phyloP scores from a whole-genome alignment of 2,888 invertebrate genomes.

The Villa cingulata region DNA sequence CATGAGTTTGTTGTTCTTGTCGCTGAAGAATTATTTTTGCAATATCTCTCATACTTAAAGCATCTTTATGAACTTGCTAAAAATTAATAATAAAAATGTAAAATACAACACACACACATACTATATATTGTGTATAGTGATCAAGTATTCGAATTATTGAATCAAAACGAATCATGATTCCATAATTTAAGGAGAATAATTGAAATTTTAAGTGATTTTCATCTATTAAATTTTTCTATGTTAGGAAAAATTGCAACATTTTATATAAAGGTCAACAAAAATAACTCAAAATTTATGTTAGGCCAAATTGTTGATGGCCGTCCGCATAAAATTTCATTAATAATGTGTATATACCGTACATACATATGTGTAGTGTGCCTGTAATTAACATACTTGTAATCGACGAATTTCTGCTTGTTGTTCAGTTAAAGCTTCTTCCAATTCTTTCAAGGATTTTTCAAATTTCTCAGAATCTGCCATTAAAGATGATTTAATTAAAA shows the following conservation, averaged over 20 bases:
- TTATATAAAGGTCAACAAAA: too few species aligned
- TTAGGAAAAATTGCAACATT: not conserved
- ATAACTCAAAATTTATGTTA: too few species aligned
- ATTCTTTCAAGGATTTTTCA: slow-evolving; percentile 53
- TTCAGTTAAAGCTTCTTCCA: slow-evolving; percentile 51
- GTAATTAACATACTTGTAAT: slow-evolving; percentile 43
- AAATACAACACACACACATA: too few species aligned
- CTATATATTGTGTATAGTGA: too few species aligned
- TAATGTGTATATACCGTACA: too few species aligned
- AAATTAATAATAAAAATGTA: too few species aligned
- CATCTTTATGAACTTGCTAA: slow-evolving; percentile 57
- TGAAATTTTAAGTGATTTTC: not conserved
- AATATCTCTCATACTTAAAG: slow-evolving; percentile 53
- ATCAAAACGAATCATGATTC: not conserved
- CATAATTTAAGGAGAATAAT: too few species aligned
- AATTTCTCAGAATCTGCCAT: slow-evolving; percentile 59
- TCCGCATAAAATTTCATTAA: too few species aligned
- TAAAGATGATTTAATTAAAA: slow-evolving; percentile 53
- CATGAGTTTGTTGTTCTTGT: slow-evolving; percentile 55
- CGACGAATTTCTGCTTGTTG: slow-evolving; percentile 63
- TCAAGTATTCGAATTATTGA: slow-evolving; percentile 2
- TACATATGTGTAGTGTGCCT: too few species aligned
- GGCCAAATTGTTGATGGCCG: too few species aligned
- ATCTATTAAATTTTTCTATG: not conserved
- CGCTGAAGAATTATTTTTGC: slow-evolving; percentile 54